Base-by-base conservation (phyloP, 2,888 invertebrate genomes). In the Micoletzkya japonica region DNA sequence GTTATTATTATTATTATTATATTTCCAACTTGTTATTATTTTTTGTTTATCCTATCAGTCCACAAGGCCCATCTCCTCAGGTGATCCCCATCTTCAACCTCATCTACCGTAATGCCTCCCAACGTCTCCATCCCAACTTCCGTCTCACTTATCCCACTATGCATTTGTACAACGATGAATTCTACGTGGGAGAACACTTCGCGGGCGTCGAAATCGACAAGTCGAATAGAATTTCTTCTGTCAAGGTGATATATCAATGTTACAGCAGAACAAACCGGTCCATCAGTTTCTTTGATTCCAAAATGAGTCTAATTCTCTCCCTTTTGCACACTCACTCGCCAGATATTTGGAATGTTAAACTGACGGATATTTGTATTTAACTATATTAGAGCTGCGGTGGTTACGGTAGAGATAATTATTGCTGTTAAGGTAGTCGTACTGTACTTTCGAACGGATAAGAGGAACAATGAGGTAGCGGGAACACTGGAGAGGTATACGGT, bases 161-260 rank as follows among this genome's bases (percentile, higher is more conserved):
- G 78, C 79, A 79, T 71, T 61, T 81, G n/a, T 81, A 80, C 72
- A 80, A 81, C 61, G 81, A 81, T 72, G 81, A 81, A 58, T 80
- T 78, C 74, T 81, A 81, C 60, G 81, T 81, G 37, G 81, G 79
- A n/a, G 81, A 81, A 59, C 79, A 81, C 70, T 81, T 81, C 58
- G 78, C 77, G 7, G 81, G 81, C 0, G 81, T 81, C 10, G 63
- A 77, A 60, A 75, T 81, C 37, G 77, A 80, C 70, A 69, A 72
- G 32, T 79, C 80, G 4, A 77, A 77, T 70, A 73, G 77, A 74
- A 69, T 69, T 7, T 37, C 32, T 17, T 61, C 57, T 7, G 67
- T 67, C n/a, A 67, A 71, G 67, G 66, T 70, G 24, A 10, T 14
- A 1, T 37, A 14, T 7, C 59, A n/a, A n/a, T n/a, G n/a, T 10